Evolutionary conservation across 2,797 vertebrate genomes (phyloP).

Genomic region (Cuculus canorus): DNA sequence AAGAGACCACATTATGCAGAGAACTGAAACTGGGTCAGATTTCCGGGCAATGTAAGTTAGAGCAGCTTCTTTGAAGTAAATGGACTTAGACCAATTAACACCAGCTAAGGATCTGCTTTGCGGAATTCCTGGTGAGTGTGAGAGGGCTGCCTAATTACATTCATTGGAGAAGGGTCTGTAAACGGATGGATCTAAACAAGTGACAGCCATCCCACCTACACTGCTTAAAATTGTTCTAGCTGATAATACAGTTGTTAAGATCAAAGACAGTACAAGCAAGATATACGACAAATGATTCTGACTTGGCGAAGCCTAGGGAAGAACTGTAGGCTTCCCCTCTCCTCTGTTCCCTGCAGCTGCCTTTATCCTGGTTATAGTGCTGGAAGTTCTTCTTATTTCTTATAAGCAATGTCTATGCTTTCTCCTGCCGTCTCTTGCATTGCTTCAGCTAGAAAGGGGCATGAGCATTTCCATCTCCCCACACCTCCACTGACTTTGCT

Average conservation of each 20-base stretch:
- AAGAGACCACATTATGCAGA: background rate
- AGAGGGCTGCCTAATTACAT: background rate
- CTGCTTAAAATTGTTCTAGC: slow-evolving; percentile 4
- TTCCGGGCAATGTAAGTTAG: slow-evolving; percentile 8
- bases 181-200: slow-evolving; percentile 27
- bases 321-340: background rate
- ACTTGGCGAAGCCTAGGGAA: background rate
- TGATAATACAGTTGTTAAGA: background rate
- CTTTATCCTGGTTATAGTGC: background rate
- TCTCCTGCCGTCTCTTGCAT: background rate
- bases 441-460: background rate
- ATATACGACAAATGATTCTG: background rate
- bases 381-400: background rate
- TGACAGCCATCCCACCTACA: background rate
- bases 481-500: background rate
- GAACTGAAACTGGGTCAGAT: slow-evolving; percentile 44
- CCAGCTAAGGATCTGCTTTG: slow-evolving; percentile 23
- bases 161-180: background rate
- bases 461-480: background rate
- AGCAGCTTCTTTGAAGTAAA: slow-evolving; percentile 42
- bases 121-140: background rate
- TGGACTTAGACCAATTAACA: slow-evolving; percentile 37
- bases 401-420: background rate
- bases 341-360: background rate
- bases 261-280: background rate